Conservation (phyloP, 2,113 vertebrate species). For the Cololabis saira region DNA sequence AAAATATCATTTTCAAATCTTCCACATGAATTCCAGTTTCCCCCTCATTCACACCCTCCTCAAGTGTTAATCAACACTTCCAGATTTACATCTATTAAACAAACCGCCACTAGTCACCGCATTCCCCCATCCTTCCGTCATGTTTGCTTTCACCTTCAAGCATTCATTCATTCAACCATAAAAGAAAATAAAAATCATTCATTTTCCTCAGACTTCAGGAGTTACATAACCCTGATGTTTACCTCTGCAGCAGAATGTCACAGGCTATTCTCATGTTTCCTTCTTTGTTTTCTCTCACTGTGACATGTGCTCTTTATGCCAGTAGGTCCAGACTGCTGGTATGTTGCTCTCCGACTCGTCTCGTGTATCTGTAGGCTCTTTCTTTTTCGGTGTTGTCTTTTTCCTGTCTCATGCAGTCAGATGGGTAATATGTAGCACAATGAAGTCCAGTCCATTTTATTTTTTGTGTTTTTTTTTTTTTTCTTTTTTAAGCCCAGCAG, state of each 20-base stretch:
- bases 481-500: constrained; percentile 12
- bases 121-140: background rate
- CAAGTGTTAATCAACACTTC: background rate
- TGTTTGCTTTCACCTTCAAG: background rate
- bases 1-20: background rate
- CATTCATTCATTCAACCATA: constrained; percentile 4
- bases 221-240: constrained; percentile 70
- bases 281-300: constrained; percentile 42
- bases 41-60: background rate
- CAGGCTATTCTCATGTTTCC: constrained; percentile 85
- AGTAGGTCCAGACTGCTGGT: constrained; percentile 34
- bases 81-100: background rate
- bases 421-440: constrained; percentile 6
- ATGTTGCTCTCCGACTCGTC: background rate
- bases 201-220: constrained; percentile 23
- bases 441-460: constrained; percentile 16
- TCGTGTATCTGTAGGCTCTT: background rate
- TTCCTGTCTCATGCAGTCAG: background rate
- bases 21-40: background rate
- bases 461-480: constrained; percentile 8
- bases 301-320: constrained; percentile 33
- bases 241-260: constrained; percentile 91
- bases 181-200: background rate
- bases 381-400: constrained; percentile 23
- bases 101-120: background rate